A percentile compares a stretch with the other conserved stretches of the same genome.
Conservation (phyloP, 2,797 vertebrate genomes). For the Lateolabrax maculatus region DNA sequence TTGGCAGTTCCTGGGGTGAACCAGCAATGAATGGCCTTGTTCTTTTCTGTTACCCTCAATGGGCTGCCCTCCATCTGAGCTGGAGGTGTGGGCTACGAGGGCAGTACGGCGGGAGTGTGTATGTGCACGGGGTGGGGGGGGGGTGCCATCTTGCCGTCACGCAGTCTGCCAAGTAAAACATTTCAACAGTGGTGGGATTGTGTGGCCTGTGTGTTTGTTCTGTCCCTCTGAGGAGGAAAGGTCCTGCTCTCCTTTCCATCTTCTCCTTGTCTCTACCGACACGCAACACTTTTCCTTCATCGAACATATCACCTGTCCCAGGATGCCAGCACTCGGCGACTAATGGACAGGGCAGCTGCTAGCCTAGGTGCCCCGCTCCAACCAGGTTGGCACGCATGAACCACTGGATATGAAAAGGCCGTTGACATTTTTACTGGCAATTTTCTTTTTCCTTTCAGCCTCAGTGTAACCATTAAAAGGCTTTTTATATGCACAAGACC, state of each 20-base stretch:
- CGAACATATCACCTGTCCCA: conserved; percentile 65
- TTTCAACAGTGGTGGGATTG: conserved; percentile 82
- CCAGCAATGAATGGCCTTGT: conserved; percentile 79
- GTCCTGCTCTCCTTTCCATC: conserved; percentile 63
- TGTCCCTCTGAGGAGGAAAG: conserved; percentile 64
- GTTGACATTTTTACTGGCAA: conserved; percentile 55
- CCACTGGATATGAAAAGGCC: conserved; percentile 48
- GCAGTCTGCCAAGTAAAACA: conserved; percentile 80
- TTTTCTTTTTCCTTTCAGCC: conserved; percentile 19
- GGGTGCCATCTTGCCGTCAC: conserved; percentile 70
- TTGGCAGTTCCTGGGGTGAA: conserved; percentile 72
- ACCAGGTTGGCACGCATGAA: conserved; percentile 42
- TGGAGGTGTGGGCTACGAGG: conserved; percentile 58
- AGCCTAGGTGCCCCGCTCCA: conserved; percentile 22
- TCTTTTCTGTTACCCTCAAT: conserved; percentile 70
- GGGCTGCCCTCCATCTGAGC: conserved; percentile 61
- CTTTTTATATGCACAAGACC: conserved; percentile 24
- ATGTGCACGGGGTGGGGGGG: conserved; percentile 1
- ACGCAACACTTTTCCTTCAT: conserved; percentile 49
- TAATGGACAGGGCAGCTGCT: conserved; percentile 40
- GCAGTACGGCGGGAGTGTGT: conserved; percentile 41
- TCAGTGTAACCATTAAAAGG: conserved; percentile 29
- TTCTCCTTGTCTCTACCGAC: conserved; percentile 53
- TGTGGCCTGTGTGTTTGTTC: conserved; percentile 73
- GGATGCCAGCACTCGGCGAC: conserved; percentile 38